These are phyloP conservation scores for Boloria euphrosyne DNA, from an alignment of 2,888 invertebrate species.

Conservation along the genomic window DNA sequence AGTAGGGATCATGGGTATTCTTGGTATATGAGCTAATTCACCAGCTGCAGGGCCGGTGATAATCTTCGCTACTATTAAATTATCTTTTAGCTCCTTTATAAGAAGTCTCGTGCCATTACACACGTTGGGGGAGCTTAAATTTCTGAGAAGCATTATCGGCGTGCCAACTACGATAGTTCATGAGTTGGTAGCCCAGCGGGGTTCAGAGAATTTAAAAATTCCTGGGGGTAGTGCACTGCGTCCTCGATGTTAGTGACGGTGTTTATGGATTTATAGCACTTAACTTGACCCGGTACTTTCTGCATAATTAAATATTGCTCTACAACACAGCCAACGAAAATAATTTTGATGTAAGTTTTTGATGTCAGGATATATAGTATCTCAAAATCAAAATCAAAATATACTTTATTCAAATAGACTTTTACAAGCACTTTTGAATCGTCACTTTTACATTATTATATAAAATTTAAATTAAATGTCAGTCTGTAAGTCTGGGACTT, in stretches of 20 bases:
- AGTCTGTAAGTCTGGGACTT: too few relatives aligned
- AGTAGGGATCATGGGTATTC: slow-evolving; percentile 42
- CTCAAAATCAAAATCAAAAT: too few relatives aligned
- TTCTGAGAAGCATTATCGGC: background rate
- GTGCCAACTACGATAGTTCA: background rate
- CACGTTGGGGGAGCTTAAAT: background rate
- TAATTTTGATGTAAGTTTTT: slow-evolving; percentile 13
- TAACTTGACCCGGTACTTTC: slow-evolving; percentile 12
- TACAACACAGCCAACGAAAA: slow-evolving; percentile 39
- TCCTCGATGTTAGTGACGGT: slow-evolving; percentile 10
- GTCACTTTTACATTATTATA: too few relatives aligned
- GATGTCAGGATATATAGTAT: slow-evolving; percentile 24
- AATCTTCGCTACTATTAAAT: slow-evolving; percentile 44
- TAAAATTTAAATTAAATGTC: too few relatives aligned
- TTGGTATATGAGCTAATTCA: slow-evolving; percentile 41
- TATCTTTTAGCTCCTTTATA: slow-evolving; percentile 42
- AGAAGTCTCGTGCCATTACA: slow-evolving; percentile 35
- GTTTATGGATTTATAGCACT: slow-evolving; percentile 20
- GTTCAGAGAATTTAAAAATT: background rate
- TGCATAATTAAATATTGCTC: slow-evolving; percentile 40
- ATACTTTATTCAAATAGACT: too few relatives aligned
- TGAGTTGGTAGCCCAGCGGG: background rate
- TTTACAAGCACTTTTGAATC: too few relatives aligned
- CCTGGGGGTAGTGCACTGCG: background rate
- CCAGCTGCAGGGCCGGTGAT: slow-evolving; percentile 43